phyloP scores from a whole-genome alignment of 2,797 vertebrate genomes.

The Chromis chromis region DNA sequence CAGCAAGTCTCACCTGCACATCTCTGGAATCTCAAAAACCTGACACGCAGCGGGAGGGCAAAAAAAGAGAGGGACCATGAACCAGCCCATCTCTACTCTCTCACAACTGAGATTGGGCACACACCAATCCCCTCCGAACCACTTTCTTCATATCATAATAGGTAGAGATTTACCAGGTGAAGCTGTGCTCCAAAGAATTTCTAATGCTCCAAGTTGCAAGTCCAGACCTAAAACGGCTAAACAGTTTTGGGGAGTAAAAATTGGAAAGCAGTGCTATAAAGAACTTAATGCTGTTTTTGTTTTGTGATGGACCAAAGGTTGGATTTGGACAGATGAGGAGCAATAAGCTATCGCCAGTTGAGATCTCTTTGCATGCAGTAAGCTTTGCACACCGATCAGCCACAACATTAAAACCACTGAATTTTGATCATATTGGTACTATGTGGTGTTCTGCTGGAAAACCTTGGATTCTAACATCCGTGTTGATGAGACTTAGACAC shows the following conservation, averaged over 20 bases:
- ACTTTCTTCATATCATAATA: conserved; percentile 48
- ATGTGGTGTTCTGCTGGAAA: too few relatives aligned
- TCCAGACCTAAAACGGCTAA: conserved; percentile 34
- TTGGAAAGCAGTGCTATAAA: neutral
- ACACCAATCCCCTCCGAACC: conserved; percentile 45
- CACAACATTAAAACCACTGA: too few relatives aligned
- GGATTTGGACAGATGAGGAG: conserved; percentile 24
- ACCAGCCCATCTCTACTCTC: conserved; percentile 36
- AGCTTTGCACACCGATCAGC: neutral
- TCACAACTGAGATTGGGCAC: conserved; percentile 57
- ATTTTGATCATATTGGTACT: too few relatives aligned
- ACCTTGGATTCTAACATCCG: too few relatives aligned
- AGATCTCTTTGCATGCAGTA: conserved; percentile 8
- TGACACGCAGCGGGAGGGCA: conserved; percentile 48
- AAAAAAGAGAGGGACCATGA: conserved; percentile 22
- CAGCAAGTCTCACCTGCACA: conserved; percentile 52
- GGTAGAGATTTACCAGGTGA: conserved; percentile 24
- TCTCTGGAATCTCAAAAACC: conserved; percentile 69
- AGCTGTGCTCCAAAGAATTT: conserved; percentile 20
- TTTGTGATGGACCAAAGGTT: conserved; percentile 14
- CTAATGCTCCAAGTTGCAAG: conserved; percentile 35
- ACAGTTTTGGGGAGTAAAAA: conserved; percentile 35
- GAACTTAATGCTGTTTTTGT: conserved; percentile 6
- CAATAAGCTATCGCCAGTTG: conserved; percentile 9
- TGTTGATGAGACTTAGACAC: too few relatives aligned